Evolutionary conservation across 2,888 invertebrate species (phyloP), one percentile per base, ranked within the genome.

Genomic region (Agrotis puta): DNA sequence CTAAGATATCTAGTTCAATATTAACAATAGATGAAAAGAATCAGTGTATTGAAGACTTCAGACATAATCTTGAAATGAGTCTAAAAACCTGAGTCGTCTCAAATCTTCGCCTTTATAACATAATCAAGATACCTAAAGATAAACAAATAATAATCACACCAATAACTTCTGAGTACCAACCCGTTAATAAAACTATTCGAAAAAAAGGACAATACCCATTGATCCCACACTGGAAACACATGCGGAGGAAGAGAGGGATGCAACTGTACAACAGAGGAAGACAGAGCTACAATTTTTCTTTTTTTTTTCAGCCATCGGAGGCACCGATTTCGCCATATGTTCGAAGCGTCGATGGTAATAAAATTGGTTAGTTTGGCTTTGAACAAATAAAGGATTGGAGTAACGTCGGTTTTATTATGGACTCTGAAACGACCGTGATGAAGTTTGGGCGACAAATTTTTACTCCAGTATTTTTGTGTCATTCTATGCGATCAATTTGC

Each of bases 321-420:
- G 91, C 93, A 91, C 90, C 92, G 93, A 93, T 94, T 93, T 93
- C 76, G 91, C 92, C 94, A 93, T 90, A 92, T 94, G 93, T 88
- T 89, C 81, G 78, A 77, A 80, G 66, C 79, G 85, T 87, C 85
- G 87, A 90, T 88, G 86, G 88, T 85, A 88, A 88, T 91, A 88
- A 89, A 88, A 89, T 89, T 84, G 88, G 85, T 87, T 86, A 83
- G 81, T 85, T 70, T 70, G 33, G 61, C 74, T 85, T 77, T 82
- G 74, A 48, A 75, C 57, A 84, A 84, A 83, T 75, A 73, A 70
- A 75, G 57, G 65, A 82, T 72, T 68, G 50, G 43, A 54, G 27
- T 65, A 13, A 67, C 48, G 69, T 75, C 68, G 59, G 70, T 51
- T 73, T 73, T 66, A 45, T 39, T 64, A 78, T 74, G 67, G 62